Evolutionary conservation across 2,888 invertebrate genomes (phyloP).

Genomic region (Aradus depressus): DNA sequence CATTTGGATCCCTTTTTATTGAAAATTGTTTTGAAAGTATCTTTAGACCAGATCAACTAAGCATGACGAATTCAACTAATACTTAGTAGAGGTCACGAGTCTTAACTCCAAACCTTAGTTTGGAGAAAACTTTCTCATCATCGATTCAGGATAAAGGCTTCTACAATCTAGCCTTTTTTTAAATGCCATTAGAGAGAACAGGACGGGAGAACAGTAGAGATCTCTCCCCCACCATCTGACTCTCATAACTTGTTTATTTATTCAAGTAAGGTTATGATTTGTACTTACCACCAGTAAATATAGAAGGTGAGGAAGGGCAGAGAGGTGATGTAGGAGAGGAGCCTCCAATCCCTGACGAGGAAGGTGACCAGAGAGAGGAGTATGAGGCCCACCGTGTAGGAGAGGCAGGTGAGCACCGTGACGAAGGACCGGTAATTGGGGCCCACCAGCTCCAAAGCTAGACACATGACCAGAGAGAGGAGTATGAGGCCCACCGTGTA

Average conservation of each 20-base stretch:
- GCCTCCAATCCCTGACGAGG: slow-evolving; percentile 71
- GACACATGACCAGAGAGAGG: slow-evolving; percentile 59
- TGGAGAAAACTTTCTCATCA: too few relatives aligned
- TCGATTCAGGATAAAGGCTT: too few relatives aligned
- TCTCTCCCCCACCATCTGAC: too few relatives aligned
- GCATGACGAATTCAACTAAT: background rate
- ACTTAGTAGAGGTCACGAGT: too few relatives aligned
- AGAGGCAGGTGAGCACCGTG: slow-evolving; percentile 82
- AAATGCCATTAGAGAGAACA: too few relatives aligned
- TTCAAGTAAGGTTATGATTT: background rate
- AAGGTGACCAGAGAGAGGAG: slow-evolving; percentile 75
- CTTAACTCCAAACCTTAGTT: too few relatives aligned
- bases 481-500: slow-evolving; percentile 78
- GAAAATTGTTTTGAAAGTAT: background rate
- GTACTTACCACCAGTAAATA: slow-evolving; percentile 60
- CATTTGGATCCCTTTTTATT: background rate
- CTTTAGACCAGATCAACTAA: background rate
- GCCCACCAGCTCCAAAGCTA: slow-evolving; percentile 82
- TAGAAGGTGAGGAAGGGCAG: slow-evolving; percentile 75
- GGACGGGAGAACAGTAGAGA: too few relatives aligned
- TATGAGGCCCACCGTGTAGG: slow-evolving; percentile 78
- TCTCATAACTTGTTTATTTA: background rate
- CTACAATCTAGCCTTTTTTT: too few relatives aligned
- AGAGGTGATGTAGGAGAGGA: slow-evolving; percentile 67
- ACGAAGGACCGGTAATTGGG: slow-evolving; percentile 85